Evolutionary conservation across 1,140 invertebrate species (phyloP).

Genomic region (Patella vulgata): DNA sequence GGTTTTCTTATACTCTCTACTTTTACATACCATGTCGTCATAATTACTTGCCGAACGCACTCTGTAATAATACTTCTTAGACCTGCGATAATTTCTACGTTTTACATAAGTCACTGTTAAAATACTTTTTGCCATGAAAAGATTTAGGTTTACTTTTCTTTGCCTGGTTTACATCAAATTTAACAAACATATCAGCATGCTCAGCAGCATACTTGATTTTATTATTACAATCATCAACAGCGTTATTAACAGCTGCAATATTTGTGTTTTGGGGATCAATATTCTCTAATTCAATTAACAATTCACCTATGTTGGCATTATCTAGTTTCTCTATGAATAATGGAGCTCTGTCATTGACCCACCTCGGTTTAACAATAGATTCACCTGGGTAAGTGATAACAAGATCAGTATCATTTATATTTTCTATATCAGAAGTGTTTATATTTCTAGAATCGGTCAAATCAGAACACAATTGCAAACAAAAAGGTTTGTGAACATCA

Average conservation of each 20-base stretch:
- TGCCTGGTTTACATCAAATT: not conserved
- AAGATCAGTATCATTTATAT: not conserved
- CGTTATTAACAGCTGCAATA: not conserved
- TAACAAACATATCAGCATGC: constrained; percentile 7
- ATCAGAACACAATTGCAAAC: constrained; percentile 8
- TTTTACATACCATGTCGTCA: not conserved
- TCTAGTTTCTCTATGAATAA: no score
- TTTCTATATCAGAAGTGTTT: not conserved
- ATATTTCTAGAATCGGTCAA: not conserved
- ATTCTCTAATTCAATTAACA: no score
- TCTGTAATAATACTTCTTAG: constrained; percentile 13
- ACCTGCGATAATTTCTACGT: not conserved
- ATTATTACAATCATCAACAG: constrained; percentile 4
- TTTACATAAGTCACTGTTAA: constrained; percentile 1
- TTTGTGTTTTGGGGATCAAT: no score
- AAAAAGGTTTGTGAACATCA: constrained; percentile 10
- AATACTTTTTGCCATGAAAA: constrained; percentile 1
- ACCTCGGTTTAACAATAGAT: constrained; percentile 3
- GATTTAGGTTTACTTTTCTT: not conserved
- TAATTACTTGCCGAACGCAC: not conserved
- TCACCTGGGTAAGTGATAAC: constrained; percentile 1
- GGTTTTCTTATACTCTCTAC: constrained; percentile 3
- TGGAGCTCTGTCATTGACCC: not conserved
- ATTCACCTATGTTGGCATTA: no score
- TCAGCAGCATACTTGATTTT: constrained; percentile 2